phyloP scores from a whole-genome alignment of 2,797 vertebrate genomes.

The Podarcis lilfordi region DNA sequence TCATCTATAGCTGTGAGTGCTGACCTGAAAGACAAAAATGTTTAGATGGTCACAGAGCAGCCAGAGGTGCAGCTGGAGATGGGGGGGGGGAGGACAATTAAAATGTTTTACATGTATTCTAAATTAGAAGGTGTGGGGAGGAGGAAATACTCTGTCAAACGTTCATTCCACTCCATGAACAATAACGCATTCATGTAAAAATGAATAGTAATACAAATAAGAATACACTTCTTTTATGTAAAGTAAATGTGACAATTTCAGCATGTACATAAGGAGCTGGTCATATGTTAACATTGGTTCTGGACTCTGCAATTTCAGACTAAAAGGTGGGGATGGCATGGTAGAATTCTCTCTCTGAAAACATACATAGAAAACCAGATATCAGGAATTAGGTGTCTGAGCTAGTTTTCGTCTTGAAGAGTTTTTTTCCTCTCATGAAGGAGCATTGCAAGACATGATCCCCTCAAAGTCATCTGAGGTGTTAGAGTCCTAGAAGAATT shows the following conservation, averaged over 20 bases:
- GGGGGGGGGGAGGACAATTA: neutral
- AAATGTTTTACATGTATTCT: neutral
- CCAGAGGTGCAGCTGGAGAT: conserved; percentile 25
- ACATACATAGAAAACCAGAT: neutral
- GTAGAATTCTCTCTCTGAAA: neutral
- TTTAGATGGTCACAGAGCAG: conserved; percentile 26
- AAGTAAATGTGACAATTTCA: neutral
- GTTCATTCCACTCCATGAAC: neutral
- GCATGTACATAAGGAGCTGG: neutral
- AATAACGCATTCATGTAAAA: neutral
- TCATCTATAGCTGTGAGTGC: conserved; percentile 55
- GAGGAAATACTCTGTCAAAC: neutral
- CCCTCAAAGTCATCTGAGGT: neutral
- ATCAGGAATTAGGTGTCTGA: neutral
- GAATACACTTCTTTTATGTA: neutral
- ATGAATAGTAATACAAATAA: neutral
- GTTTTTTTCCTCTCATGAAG: neutral
- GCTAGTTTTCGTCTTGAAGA: neutral
- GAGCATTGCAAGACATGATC: neutral
- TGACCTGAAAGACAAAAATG: conserved; percentile 42
- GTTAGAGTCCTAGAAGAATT: neutral
- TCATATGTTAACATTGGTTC: neutral
- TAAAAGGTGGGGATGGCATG: neutral
- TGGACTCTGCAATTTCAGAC: neutral
- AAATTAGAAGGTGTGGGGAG: neutral